These are phyloP conservation scores for Meloidogyne exigua DNA, from an alignment of 1,140 invertebrate species.

Conservation along the genomic window DNA sequence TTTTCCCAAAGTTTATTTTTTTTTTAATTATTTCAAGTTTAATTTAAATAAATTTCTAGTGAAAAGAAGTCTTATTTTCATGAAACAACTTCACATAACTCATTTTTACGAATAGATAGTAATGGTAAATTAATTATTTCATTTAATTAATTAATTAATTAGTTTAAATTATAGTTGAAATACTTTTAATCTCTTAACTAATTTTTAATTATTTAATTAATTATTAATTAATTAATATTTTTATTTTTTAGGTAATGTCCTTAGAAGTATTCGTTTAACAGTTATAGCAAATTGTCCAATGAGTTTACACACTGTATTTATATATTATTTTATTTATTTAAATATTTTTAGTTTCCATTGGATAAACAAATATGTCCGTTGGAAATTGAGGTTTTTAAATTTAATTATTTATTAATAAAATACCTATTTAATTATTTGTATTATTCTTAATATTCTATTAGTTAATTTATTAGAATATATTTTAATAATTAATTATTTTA, in stretches of 20 bases:
- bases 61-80: slow-evolving; percentile 98
- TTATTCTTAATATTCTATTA: too few relatives aligned
- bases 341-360: slow-evolving; percentile 82
- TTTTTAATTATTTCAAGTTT: slow-evolving; percentile 65
- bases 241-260: slow-evolving; percentile 64
- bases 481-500: slow-evolving; percentile 46
- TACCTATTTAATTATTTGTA: background rate
- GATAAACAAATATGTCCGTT: slow-evolving; percentile 92
- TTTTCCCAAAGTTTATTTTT: slow-evolving; percentile 33
- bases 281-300: slow-evolving; percentile 95
- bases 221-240: slow-evolving; percentile 7
- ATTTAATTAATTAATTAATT: too few relatives aligned
- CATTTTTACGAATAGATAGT: slow-evolving; percentile 67
- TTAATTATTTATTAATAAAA: background rate
- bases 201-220: background rate
- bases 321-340: slow-evolving; percentile 5
- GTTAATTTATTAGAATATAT: background rate
- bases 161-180: too few relatives aligned
- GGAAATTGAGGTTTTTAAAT: slow-evolving; percentile 89
- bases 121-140: too few relatives aligned
- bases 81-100: slow-evolving; percentile 83
- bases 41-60: slow-evolving; percentile 90
- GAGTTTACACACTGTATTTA: slow-evolving; percentile 75
- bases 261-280: slow-evolving; percentile 76
- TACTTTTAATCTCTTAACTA: too few relatives aligned